A percentile compares a stretch with the other conserved stretches of the same genome.
phyloP scores from a whole-genome alignment of 1,140 invertebrate species.

The Fopius arisanus region DNA sequence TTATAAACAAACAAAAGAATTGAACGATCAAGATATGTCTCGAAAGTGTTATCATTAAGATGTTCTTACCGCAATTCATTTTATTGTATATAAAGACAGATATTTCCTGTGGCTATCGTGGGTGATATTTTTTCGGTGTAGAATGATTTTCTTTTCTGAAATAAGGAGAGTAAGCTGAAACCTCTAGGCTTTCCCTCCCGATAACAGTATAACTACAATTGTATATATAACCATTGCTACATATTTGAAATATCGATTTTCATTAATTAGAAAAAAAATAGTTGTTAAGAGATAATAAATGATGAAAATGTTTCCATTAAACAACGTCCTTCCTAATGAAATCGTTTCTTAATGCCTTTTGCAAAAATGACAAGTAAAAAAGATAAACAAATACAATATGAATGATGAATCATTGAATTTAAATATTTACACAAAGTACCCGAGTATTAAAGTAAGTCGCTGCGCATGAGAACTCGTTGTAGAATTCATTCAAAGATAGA shows the following conservation, averaged over 20 bases:
- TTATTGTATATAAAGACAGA: conserved; percentile 34
- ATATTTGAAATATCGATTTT: conserved; percentile 48
- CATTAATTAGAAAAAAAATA: conserved; percentile 43
- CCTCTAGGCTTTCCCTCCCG: conserved; percentile 35
- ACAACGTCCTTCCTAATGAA: conserved; percentile 42
- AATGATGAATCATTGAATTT: conserved; percentile 37
- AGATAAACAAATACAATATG: conserved; percentile 37
- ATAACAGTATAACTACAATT: conserved; percentile 50
- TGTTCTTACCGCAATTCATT: conserved; percentile 30
- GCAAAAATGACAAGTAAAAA: conserved; percentile 27
- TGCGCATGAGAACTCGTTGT: conserved; percentile 23
- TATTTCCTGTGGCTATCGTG: background rate
- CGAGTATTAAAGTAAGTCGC: conserved; percentile 13
- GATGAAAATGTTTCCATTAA: conserved; percentile 27
- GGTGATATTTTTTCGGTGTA: conserved; percentile 18
- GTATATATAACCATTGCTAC: conserved; percentile 55
- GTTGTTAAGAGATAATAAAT: conserved; percentile 30
- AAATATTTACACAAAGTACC: conserved; percentile 20
- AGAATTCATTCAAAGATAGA: conserved; percentile 17
- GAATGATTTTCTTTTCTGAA: background rate
- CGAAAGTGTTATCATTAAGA: conserved; percentile 38
- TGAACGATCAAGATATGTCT: conserved; percentile 21
- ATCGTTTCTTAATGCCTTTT: conserved; percentile 34
- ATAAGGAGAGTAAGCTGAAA: conserved; percentile 37
- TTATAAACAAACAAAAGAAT: conserved; percentile 3